These are phyloP conservation scores for Resseliella maxima DNA, from an alignment of 2,888 invertebrate genomes.

Conservation along the genomic window DNA sequence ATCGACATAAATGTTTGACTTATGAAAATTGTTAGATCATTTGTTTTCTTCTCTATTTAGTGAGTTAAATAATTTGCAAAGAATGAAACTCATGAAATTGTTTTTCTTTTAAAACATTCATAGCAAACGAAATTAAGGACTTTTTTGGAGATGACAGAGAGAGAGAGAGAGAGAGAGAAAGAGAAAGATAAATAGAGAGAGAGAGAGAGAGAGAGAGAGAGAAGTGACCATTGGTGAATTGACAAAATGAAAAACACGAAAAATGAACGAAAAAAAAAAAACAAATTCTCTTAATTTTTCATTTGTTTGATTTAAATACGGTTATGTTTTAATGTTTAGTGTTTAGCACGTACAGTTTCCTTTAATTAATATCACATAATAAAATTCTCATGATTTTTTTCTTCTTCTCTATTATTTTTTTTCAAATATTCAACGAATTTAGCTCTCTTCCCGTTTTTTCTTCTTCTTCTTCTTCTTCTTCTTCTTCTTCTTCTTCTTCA, in stretches of 20 bases:
- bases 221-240: not conserved
- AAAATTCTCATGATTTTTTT: constrained; percentile 47
- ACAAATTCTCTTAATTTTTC: not conserved
- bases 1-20: too few species aligned
- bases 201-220: not conserved
- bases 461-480: not conserved
- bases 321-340: not conserved
- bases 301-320: not conserved
- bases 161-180: too few species aligned
- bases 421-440: constrained; percentile 27
- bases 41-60: too few species aligned
- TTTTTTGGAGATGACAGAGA: too few species aligned
- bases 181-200: too few species aligned
- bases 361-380: constrained; percentile 53
- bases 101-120: too few species aligned
- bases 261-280: not conserved
- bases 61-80: too few species aligned
- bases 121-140: too few species aligned
- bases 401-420: not conserved
- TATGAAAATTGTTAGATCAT: too few species aligned
- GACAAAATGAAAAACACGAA: not conserved
- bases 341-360: constrained; percentile 47
- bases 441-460: not conserved
- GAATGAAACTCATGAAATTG: too few species aligned
- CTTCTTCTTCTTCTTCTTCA: not conserved